Evolutionary conservation across 2,888 invertebrate genomes (phyloP).

Genomic region (Eupeodes latifasciatus): DNA sequence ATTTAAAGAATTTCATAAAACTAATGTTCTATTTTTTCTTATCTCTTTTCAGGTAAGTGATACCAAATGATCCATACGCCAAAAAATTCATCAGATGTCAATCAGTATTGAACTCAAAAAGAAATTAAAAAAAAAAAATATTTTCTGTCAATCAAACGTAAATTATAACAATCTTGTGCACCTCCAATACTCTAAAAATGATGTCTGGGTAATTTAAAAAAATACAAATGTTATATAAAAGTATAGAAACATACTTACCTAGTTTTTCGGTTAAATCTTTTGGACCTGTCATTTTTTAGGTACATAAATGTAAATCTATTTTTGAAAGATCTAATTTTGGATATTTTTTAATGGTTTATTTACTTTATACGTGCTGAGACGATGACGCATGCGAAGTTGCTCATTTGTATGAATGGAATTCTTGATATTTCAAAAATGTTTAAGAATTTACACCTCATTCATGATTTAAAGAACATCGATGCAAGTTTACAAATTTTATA

Average conservation of each 20-base stretch:
- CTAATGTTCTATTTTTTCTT: constrained; percentile 39
- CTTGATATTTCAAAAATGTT: not conserved
- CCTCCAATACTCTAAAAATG: constrained; percentile 19
- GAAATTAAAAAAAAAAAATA: constrained; percentile 25
- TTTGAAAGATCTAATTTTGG: constrained; percentile 19
- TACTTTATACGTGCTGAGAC: not conserved
- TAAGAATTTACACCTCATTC: not conserved
- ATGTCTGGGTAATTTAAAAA: constrained; percentile 56
- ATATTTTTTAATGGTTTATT: constrained; percentile 27
- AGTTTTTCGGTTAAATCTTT: not conserved
- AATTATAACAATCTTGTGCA: not conserved
- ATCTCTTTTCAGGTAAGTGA: constrained; percentile 73
- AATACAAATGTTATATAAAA: not conserved
- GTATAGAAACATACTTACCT: not conserved
- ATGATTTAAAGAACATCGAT: not conserved
- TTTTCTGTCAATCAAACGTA: constrained; percentile 62
- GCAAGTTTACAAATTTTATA: no score
- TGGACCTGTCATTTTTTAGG: constrained; percentile 5
- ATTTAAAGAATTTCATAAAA: not conserved
- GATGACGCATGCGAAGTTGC: no score
- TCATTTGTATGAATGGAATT: not conserved
- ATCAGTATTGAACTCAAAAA: constrained; percentile 29
- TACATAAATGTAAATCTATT: no score
- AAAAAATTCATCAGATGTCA: constrained; percentile 44
- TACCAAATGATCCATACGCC: constrained; percentile 45